Percentiles rank a stretch among this genome's conserved stretches.
Conservation (phyloP, 2,888 invertebrate species). For the Thecophora atra region DNA sequence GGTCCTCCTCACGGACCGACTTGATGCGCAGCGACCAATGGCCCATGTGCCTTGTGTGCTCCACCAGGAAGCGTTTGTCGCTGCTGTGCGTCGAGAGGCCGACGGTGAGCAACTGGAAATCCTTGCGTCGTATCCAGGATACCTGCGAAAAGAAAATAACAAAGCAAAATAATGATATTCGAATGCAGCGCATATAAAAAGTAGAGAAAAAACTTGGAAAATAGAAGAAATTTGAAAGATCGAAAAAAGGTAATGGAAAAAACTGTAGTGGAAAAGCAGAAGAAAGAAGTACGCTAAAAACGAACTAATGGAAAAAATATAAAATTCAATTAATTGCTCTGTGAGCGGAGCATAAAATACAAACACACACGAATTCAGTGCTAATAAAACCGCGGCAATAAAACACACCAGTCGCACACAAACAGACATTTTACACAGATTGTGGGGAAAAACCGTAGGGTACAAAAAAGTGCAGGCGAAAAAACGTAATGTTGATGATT, state of each 20-base stretch:
- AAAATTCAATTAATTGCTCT: conserved; percentile 11
- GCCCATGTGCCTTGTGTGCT: conserved; percentile 71
- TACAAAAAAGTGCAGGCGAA: not conserved
- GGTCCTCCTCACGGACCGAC: conserved; percentile 65
- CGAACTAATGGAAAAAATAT: not conserved
- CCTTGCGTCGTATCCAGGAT: conserved; percentile 74
- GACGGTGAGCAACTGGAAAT: conserved; percentile 74
- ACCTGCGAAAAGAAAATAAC: conserved; percentile 61
- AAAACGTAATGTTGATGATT: conserved; percentile 32
- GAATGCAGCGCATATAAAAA: not conserved
- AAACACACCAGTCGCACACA: not conserved
- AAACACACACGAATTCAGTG: not conserved
- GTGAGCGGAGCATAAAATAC: not conserved
- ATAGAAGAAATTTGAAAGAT: not conserved
- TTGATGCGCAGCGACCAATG: conserved; percentile 69
- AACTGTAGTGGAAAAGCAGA: not conserved
- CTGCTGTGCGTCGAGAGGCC: conserved; percentile 73
- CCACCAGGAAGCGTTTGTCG: conserved; percentile 73
- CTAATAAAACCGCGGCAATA: conserved; percentile 9
- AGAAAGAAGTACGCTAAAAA: not conserved
- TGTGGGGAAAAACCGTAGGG: not conserved
- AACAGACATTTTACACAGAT: not conserved
- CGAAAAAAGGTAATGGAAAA: not conserved
- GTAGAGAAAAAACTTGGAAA: not conserved
- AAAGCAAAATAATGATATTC: not conserved